Evolutionary conservation across 2,113 vertebrate species (phyloP), one percentile per base, ranked within the genome.

Genomic region (Pangasianodon gigas): DNA sequence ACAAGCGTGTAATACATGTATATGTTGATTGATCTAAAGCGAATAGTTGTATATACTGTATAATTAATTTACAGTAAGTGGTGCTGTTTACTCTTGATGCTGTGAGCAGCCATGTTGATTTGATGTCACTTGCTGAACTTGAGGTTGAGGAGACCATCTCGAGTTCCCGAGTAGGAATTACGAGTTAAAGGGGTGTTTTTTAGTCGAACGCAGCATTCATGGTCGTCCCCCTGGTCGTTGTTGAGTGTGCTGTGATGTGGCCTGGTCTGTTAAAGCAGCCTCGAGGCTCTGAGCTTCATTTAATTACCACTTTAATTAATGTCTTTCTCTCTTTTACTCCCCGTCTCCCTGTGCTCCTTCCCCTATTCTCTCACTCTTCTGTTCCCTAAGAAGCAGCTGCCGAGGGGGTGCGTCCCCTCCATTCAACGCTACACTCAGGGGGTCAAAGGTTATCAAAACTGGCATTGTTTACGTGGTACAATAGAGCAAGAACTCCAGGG

Each of bases 401-500:
- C 92, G 88, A 58, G 80, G 54, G 52, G 58, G 46, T 84, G 91
- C 86, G 69, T 92, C 90, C 88, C 80, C 79, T 60, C n/a, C 83
- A 65, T 67, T 88, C 77, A 87, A 86, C 81, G 81, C 91, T 41
- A 88, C 89, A 87, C 86, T 92, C 74, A 67, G 75, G 60, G 90
- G 90, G 92, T 93, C 91, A 94, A 54, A 93, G 93, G 93, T 95
- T 94, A 94, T 95, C 91, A 94, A 91, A 93, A 91, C 88, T 46
- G 62, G 88, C 87, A 94, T 94, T 95, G 93, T 94, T 94, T 92
- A 93, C 91, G 46, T 90, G 89, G 81, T 89, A 94, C 93, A 95
- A 94, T 93, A 90, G 91, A 77, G 77, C 37, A 52, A 79, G 82
- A 60, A 85, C 93, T 90, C 87, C 79, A 92, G 74, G 91, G 88